Conservation (phyloP, 23 tunicate genomes). For the Oikopleura vanhoeffeni region DNA sequence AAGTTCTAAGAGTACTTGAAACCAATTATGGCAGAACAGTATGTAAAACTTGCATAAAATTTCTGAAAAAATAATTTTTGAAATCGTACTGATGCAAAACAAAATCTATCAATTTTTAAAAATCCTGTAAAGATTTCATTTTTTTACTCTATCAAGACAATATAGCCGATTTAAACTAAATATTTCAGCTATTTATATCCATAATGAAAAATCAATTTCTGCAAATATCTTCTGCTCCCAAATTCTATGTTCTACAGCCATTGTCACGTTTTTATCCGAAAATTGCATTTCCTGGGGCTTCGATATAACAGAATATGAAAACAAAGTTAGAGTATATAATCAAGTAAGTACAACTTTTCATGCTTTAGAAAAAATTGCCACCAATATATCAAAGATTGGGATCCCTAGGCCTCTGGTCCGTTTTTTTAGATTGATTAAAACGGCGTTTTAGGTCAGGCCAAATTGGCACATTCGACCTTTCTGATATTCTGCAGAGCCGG, state of each 20-base stretch:
- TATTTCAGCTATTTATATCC: slow-evolving; percentile 63
- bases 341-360: background rate
- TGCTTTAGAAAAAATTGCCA: too few species aligned
- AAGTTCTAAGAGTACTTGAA: too few species aligned
- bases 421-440: too few species aligned
- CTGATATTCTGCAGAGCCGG: too few species aligned
- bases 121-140: background rate
- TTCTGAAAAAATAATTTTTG: background rate
- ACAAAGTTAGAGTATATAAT: slow-evolving; percentile 20
- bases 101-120: background rate
- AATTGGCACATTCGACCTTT: too few species aligned
- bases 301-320: slow-evolving; percentile 55
- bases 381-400: too few species aligned
- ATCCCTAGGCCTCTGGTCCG: too few species aligned
- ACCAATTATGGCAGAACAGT: too few species aligned
- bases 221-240: slow-evolving; percentile 91
- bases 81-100: background rate
- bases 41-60: too few species aligned
- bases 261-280: slow-evolving; percentile 23
- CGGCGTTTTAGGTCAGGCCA: too few species aligned
- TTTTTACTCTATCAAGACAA: background rate
- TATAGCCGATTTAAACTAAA: background rate
- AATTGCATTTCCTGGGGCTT: slow-evolving; percentile 77
- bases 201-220: slow-evolving; percentile 67
- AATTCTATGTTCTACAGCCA: slow-evolving; percentile 36